These are phyloP conservation scores for Hystrix cristata DNA, from an alignment of 2,113 vertebrate genomes.

Conservation along the genomic window DNA sequence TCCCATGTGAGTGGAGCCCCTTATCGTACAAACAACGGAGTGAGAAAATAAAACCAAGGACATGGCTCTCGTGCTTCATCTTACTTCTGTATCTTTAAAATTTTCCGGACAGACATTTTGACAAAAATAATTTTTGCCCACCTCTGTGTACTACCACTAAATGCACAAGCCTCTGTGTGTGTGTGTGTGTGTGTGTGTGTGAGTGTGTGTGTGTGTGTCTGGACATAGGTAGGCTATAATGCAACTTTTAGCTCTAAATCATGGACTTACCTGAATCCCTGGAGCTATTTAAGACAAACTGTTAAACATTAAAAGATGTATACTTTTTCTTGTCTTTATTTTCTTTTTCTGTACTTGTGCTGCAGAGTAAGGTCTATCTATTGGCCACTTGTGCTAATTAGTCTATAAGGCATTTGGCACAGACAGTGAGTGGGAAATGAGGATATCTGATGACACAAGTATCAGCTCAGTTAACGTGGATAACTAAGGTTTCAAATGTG, in stretches of 20 bases:
- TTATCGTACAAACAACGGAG: neutral
- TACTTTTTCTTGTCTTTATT: neutral
- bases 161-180: neutral
- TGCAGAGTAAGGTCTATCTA: neutral
- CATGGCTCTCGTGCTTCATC: neutral
- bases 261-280: neutral
- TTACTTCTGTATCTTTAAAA: neutral
- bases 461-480: neutral
- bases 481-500: neutral
- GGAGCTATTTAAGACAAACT: conserved; percentile 30
- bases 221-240: neutral
- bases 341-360: neutral
- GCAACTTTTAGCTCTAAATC: neutral
- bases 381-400: neutral
- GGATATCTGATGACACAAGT: neutral
- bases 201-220: neutral
- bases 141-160: neutral
- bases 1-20: neutral
- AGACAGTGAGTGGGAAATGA: neutral
- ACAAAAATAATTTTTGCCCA: neutral
- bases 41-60: neutral
- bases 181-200: neutral
- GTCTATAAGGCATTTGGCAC: neutral
- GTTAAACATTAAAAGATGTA: neutral
- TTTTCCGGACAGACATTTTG: neutral